phyloP scores from a whole-genome alignment of 2,113 vertebrate species.

The Mystacornis crossleyi region DNA sequence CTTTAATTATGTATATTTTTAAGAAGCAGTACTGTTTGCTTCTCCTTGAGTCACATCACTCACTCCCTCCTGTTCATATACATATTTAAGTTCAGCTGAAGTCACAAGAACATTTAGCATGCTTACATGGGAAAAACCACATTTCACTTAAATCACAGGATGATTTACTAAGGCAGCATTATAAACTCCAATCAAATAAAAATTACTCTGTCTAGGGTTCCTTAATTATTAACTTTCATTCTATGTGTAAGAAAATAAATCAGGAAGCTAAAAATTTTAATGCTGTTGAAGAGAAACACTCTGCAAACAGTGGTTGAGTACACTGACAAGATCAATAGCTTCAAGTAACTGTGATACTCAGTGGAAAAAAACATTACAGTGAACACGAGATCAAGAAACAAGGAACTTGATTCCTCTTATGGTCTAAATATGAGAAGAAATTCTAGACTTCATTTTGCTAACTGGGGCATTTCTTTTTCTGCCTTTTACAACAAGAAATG shows the following conservation, averaged over 20 bases:
- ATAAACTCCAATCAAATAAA: not conserved
- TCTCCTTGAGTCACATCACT: not conserved
- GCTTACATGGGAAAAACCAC: not conserved
- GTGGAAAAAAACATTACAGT: not conserved
- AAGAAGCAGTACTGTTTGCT: not conserved
- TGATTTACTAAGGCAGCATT: not conserved
- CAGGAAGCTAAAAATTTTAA: not conserved
- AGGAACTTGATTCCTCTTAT: not conserved
- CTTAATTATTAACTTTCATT: not conserved
- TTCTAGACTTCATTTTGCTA: not conserved
- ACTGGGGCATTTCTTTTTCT: not conserved
- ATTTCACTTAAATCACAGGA: not conserved
- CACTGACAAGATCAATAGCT: not conserved
- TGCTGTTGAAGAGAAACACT: not conserved
- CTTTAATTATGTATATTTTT: not conserved
- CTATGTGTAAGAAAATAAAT: not conserved
- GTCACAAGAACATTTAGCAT: not conserved
- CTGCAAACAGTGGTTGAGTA: not conserved
- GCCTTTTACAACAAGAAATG: not conserved
- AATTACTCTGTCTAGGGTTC: not conserved
- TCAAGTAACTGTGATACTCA: not conserved
- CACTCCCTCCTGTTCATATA: not conserved
- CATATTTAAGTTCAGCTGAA: not conserved
- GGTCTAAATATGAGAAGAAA: not conserved
- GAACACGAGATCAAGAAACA: not conserved